phyloP scores from a whole-genome alignment of 2,888 invertebrate genomes.

The Steinernema carpocapsae region DNA sequence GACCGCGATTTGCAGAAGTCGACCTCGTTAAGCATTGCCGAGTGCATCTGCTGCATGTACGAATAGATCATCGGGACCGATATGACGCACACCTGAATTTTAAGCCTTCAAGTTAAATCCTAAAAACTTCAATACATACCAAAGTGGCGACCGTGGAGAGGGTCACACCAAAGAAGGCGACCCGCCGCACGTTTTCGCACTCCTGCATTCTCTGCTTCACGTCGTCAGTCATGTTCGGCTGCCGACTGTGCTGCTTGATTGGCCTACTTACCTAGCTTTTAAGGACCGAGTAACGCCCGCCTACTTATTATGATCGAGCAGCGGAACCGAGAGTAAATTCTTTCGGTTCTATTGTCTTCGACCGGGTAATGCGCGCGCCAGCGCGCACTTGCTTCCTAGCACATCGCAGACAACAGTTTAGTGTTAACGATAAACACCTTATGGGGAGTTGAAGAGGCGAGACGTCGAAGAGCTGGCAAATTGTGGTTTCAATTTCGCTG shows the following conservation, averaged over 20 bases:
- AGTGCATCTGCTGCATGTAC: slow-evolving; percentile 39
- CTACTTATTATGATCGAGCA: not conserved
- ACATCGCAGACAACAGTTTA: not conserved
- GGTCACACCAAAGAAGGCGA: slow-evolving; percentile 11
- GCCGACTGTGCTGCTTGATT: not conserved
- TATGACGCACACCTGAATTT: slow-evolving; percentile 29
- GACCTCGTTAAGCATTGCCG: too few relatives aligned
- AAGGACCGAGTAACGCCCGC: not conserved
- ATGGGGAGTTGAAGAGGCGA: not conserved
- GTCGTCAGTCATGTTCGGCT: slow-evolving; percentile 4
- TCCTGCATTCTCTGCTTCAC: slow-evolving; percentile 8
- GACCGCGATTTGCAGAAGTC: too few relatives aligned
- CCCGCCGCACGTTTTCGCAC: slow-evolving; percentile 6
- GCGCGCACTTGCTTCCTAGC: not conserved
- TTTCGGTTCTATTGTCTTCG: slow-evolving; percentile 1
- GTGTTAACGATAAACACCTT: not conserved
- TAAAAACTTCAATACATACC: not conserved
- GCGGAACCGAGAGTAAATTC: slow-evolving; percentile 24
- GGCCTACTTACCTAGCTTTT: not conserved
- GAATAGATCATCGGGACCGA: slow-evolving; percentile 37
- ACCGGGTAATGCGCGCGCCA: not conserved
- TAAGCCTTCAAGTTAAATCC: not conserved
- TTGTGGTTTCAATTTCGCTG: too few relatives aligned
- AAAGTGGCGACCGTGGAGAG: not conserved
- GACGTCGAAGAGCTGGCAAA: too few relatives aligned